These are phyloP conservation scores for Heterohyrax brucei DNA, from an alignment of 2,797 vertebrate genomes.

Conservation along the genomic window DNA sequence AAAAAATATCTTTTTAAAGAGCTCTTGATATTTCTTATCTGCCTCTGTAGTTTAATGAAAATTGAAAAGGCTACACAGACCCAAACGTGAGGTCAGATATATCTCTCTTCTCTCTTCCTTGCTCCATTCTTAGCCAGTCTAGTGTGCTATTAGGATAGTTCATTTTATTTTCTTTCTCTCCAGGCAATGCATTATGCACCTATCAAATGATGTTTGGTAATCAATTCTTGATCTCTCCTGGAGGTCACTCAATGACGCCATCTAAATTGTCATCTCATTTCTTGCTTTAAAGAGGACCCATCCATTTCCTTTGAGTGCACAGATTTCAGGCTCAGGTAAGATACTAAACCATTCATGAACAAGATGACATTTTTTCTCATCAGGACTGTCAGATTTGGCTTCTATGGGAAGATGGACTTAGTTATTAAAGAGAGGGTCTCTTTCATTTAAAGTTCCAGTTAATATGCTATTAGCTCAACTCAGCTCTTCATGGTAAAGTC, in stretches of 20 bases:
- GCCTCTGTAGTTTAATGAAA: slow-evolving; percentile 80
- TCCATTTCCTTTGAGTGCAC: slow-evolving; percentile 84
- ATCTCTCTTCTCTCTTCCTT: slow-evolving; percentile 72
- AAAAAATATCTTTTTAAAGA: slow-evolving; percentile 80
- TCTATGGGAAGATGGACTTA: slow-evolving; percentile 70
- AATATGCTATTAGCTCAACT: slow-evolving; percentile 58
- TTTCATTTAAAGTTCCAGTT: slow-evolving; percentile 74
- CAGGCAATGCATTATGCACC: slow-evolving; percentile 81
- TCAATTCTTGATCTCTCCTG: slow-evolving; percentile 88
- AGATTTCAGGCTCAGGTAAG: slow-evolving; percentile 86
- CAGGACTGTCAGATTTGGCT: slow-evolving; percentile 75
- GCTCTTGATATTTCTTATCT: slow-evolving; percentile 82
- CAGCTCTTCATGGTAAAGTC: background rate
- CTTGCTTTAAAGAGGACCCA: slow-evolving; percentile 86
- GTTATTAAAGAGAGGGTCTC: slow-evolving; percentile 56
- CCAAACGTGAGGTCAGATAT: slow-evolving; percentile 61
- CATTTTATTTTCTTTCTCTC: slow-evolving; percentile 78
- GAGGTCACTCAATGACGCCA: slow-evolving; percentile 89
- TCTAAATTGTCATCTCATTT: slow-evolving; percentile 88
- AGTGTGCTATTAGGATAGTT: slow-evolving; percentile 80
- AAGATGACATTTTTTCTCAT: slow-evolving; percentile 74
- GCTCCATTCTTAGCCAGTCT: slow-evolving; percentile 69
- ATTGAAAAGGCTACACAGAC: slow-evolving; percentile 82
- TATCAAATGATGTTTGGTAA: slow-evolving; percentile 89
- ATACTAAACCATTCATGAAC: slow-evolving; percentile 78